Evolutionary conservation across 2,797 vertebrate species (phyloP).

Genomic region (Semaprochilodus insignis): DNA sequence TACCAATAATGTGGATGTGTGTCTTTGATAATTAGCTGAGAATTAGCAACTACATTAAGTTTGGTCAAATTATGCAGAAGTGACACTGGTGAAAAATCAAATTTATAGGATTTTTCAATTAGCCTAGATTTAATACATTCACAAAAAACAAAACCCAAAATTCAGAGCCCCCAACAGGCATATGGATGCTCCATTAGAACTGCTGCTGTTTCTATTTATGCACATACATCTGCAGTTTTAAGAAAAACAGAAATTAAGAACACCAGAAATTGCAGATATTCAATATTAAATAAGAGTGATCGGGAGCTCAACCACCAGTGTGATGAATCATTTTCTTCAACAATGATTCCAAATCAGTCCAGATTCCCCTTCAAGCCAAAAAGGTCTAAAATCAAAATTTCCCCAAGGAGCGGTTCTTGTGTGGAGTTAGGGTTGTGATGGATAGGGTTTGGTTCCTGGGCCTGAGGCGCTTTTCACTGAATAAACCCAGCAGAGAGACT

Average conservation of each 20-base stretch:
- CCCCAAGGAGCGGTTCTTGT: conserved; percentile 9
- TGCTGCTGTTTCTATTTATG: no score
- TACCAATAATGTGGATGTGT: not conserved
- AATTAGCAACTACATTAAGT: not conserved
- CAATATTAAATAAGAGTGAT: no score
- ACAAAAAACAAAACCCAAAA: no score
- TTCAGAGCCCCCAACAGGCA: no score
- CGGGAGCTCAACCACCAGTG: not conserved
- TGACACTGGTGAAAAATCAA: no score
- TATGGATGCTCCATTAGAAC: no score
- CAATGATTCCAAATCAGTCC: conserved; percentile 5
- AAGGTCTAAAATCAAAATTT: not conserved
- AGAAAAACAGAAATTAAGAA: no score
- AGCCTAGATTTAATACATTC: no score
- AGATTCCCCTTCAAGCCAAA: not conserved
- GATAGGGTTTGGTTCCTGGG: conserved; percentile 37
- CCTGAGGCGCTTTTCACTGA: conserved; percentile 24
- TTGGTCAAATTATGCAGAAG: not conserved
- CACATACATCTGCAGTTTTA: no score
- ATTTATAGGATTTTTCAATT: no score
- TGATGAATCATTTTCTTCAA: not conserved
- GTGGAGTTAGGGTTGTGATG: conserved; percentile 19
- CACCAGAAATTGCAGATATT: no score
- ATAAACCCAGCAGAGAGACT: conserved; percentile 33
- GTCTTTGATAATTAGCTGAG: not conserved